Evolutionary conservation across 2,113 vertebrate species (phyloP), one percentile per base, ranked within the genome.

Genomic region (Ginglymostoma cirratum): DNA sequence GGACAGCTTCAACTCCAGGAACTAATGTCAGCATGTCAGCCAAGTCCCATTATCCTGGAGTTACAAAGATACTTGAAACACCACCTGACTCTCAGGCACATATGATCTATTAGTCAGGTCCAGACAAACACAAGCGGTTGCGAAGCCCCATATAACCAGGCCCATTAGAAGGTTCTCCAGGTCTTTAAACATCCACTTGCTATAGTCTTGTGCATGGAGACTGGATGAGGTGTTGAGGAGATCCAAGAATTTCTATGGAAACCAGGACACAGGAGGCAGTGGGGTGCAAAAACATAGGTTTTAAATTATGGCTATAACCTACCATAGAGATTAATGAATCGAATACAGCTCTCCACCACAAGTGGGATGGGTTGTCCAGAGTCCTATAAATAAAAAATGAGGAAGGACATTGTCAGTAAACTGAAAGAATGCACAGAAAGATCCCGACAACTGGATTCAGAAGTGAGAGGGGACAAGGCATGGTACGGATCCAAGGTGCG

Each of bases 251-350:
- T 76, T 30, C 30, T 34, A 19, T 30, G 34, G 15, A 19, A 21
- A 80, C 14, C 34, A 17, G 34, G 12, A 38, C n/a, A 83, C n/a
- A 42, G 78, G 76, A 3, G 78, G n/a, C 14, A 2, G 5, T 12
- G 10, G 8, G 12, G 10, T 61, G 12, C 55, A 83, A 42, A n/a
- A n/a, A 61, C 89, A 65, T 61, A 7, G 12, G 93, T 95, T 38
- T 38, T 95, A 66, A 27, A 42, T 89, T 15, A 93, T 0, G 5
- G 96, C 1, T 83, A 66, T 93, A 21, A 93, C 98, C 97, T 97
- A 99, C 99, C 99, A 0, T 99, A 99, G 66, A 99, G 97, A 97
- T 99, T 99, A 97, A 99, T 99, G 98, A 99, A 99, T 61, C 99
- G 98, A 96, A 99, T 97, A 96, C 99, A 99, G 97, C 99, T 99